These are phyloP conservation scores for Dolomedes plantarius DNA, from an alignment of 2,888 invertebrate species.

Conservation along the genomic window DNA sequence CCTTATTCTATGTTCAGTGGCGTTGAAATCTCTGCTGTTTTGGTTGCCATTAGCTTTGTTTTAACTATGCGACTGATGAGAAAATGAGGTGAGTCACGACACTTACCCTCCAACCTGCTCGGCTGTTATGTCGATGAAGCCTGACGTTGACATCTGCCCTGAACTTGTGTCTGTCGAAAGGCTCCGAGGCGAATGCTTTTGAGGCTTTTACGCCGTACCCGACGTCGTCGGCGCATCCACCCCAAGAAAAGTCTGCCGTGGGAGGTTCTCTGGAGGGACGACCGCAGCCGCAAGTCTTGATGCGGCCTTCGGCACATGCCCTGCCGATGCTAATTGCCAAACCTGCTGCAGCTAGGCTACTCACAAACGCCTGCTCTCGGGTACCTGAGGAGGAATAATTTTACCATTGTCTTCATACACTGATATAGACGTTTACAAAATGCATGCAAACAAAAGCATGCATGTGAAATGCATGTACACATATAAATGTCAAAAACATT, in stretches of 20 bases:
- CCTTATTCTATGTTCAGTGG: no score
- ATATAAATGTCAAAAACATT: no score
- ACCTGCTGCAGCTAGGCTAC: constrained; percentile 88
- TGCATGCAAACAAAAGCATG: no score
- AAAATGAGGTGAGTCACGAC: no score
- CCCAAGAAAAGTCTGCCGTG: constrained; percentile 87
- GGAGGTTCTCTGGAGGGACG: constrained; percentile 83
- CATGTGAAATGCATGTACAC: no score
- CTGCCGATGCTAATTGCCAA: constrained; percentile 86
- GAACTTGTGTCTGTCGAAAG: constrained; percentile 72
- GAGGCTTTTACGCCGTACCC: constrained; percentile 85
- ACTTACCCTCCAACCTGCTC: constrained; percentile 85
- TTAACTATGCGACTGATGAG: no score
- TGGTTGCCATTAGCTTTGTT: no score
- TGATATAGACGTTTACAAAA: no score
- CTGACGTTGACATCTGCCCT: constrained; percentile 78
- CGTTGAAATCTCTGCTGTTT: no score
- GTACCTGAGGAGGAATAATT: constrained; percentile 83
- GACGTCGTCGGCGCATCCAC: constrained; percentile 89
- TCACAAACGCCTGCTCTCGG: constrained; percentile 89
- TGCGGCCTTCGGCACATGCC: constrained; percentile 85
- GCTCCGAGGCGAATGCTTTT: constrained; percentile 83
- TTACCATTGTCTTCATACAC: no score
- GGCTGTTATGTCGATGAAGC: constrained; percentile 87
- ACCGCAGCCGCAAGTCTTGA: constrained; percentile 88